phyloP scores from a whole-genome alignment of 2,797 vertebrate genomes.

The Pitangus sulphuratus region DNA sequence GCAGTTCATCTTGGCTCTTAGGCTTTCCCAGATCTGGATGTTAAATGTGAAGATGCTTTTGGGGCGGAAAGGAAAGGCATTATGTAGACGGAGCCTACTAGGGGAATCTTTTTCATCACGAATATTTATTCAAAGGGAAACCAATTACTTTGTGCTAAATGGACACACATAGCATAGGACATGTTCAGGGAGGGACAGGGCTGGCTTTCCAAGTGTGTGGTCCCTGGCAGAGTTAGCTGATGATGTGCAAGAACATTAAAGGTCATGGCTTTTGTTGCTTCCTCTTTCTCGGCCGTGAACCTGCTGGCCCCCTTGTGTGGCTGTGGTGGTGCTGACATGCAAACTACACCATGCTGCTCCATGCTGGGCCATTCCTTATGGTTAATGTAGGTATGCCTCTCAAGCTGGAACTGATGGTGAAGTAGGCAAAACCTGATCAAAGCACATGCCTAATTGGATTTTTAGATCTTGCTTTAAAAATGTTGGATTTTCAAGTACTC shows the following conservation, averaged over 20 bases:
- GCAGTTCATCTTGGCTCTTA: background rate
- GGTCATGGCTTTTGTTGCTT: background rate
- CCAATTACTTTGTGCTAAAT: background rate
- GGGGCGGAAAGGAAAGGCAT: background rate
- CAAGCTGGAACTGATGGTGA: background rate
- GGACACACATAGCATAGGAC: background rate
- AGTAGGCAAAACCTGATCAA: background rate
- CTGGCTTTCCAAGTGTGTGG: background rate
- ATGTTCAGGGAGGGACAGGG: background rate
- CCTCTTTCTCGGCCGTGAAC: background rate
- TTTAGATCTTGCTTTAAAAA: conserved; percentile 3
- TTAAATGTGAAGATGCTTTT: background rate
- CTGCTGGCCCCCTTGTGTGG: background rate
- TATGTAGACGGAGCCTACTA: fast-evolving
- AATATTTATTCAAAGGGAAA: background rate
- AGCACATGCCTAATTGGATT: background rate
- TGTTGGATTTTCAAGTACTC: background rate
- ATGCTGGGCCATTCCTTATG: background rate
- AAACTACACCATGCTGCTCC: fast-evolving
- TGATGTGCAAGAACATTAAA: background rate
- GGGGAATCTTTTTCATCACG: background rate
- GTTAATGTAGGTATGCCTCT: background rate
- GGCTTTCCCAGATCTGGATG: background rate
- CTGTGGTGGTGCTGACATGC: background rate
- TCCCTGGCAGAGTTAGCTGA: background rate